Base-by-base conservation (phyloP, 2,888 invertebrate genomes). In the Smittia sp. region DNA sequence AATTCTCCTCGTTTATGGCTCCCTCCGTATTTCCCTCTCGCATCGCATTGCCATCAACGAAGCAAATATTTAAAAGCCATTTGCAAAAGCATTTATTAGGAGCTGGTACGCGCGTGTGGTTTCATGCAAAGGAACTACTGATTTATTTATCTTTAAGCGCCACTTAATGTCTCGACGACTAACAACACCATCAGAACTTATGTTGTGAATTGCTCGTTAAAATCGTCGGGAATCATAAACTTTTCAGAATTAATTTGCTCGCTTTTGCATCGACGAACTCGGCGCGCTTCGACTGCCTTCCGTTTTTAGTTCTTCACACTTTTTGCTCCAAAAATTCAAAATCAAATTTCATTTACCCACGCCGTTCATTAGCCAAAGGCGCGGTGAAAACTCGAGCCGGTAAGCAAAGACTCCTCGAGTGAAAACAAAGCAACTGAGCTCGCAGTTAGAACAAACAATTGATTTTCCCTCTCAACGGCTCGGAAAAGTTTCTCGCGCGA, bases 171-270 rank as follows among this genome's bases (percentile, higher is more conserved):
- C n/a, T 18, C 58, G n/a, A 18, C 58, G n/a, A 22, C 7, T 22
- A 58, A 7, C 46, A 11, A 11, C 58, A 58, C 52, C 52, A 58
- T 18, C n/a, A 58, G 58, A 58, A 58, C 7, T 58, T 58, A 58
- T 58, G 58, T 58, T 58, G 13, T 58, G 58, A 18, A 38, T n/a
- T n/a, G 15, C 13, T 22, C n/a, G 58, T 58, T 7, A 58, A 13
- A 58, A 58, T 58, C 58, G 58, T 18, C 22, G 18, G 11, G 20
- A 22, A 22, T n/a, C 18, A 58, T 58, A 58, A 58, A 58, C 22
- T 58, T 58, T 18, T 18, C 18, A 58, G 58, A 58, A 58, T 58
- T 58, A 58, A 58, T 58, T 58, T 58, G 58, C 22, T 58, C 58
- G 58, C 18, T 58, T 18, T 58, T 58, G 58, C 58, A 4, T 58